A percentile compares a stretch with the other conserved stretches of the same genome.
These are phyloP conservation scores for Drosophila nigricruria DNA, from an alignment of 2,888 invertebrate genomes.

Conservation along the genomic window DNA sequence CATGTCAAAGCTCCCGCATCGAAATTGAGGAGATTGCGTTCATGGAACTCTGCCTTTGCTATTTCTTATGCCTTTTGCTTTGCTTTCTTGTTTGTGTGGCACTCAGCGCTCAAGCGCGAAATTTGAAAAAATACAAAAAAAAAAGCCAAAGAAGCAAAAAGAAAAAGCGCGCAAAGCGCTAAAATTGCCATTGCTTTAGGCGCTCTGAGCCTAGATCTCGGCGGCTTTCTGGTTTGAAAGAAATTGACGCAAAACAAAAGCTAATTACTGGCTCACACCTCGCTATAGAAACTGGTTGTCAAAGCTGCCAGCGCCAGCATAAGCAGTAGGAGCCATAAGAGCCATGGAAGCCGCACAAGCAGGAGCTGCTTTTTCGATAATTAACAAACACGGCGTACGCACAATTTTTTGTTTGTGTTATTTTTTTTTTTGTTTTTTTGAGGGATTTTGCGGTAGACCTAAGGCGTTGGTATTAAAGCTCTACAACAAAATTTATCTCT, in stretches of 20 bases:
- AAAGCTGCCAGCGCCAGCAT: conserved; percentile 45
- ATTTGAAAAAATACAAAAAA: conserved; percentile 50
- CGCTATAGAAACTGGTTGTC: conserved; percentile 49
- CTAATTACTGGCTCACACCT: conserved; percentile 64
- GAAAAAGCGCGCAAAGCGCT: conserved; percentile 24
- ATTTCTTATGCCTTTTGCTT: conserved; percentile 19
- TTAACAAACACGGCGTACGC: conserved; percentile 53
- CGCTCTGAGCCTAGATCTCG: conserved; percentile 44
- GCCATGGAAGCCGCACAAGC: conserved; percentile 15
- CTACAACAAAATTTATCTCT: not conserved
- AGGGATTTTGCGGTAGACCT: conserved; percentile 13
- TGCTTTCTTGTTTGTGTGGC: conserved; percentile 39
- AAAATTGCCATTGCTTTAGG: conserved; percentile 35
- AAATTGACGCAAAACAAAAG: conserved; percentile 60
- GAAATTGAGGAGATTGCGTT: conserved; percentile 26
- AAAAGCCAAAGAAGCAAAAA: conserved; percentile 3
- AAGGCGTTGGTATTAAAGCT: conserved; percentile 19
- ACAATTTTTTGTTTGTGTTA: conserved; percentile 9
- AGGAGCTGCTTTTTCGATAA: conserved; percentile 45
- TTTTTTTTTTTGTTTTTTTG: not conserved
- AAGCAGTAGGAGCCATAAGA: conserved; percentile 16
- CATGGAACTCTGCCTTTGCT: conserved; percentile 24
- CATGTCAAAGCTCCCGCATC: conserved; percentile 12
- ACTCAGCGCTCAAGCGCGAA: conserved; percentile 47
- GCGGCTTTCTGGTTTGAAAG: conserved; percentile 43